Base-by-base conservation (phyloP, 2,113 vertebrate species). In the Phalacrocorax pelagicus region DNA sequence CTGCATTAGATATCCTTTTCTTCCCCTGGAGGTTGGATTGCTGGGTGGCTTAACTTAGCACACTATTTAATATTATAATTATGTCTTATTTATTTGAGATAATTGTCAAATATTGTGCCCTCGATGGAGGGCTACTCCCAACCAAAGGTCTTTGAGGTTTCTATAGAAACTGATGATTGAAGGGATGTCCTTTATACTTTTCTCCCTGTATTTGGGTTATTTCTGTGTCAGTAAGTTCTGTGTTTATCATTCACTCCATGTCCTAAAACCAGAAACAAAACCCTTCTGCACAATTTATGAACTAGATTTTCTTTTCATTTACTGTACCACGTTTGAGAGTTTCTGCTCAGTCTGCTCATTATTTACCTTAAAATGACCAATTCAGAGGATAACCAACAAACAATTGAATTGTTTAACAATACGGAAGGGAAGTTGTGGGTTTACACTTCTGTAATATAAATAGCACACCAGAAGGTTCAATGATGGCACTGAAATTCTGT, bases 121-220 rank as follows among this genome's bases (percentile, higher is more conserved):
- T 98, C 98, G 97, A 97, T 98, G 97, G 98, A 98, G 98, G 98
- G 98, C 98, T 98, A 96, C 96, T 97, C 98, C 98, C 98, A 98
- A 97, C 98, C 98, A 98, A 98, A 98, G 98, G 97, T 98, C 97
- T 98, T 98, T 97, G 97, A 98, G 94, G 98, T 98, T 98, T 98
- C 98, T 98, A 97, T 98, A 98, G 98, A 98, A 98, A 98, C 98
- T 98, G 98, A 96, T 98, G 97, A 97, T 98, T 96, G 97, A 98
- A 98, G 97, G 95, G 96, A 94, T 97, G 97, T 97, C 98, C 97
- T 96, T 97, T 97, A 97, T 97, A 97, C 93, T 95, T 97, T 97
- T 90, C 92, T 95, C 97, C 98, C 97, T 88, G 96, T 97, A 94
- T 97, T 97, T 97, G 97, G 97, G 98, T 98, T 98, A 95, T 98